Evolutionary conservation across 23 tunicate species (phyloP).

Genomic region (Trididemnum nubilum): DNA sequence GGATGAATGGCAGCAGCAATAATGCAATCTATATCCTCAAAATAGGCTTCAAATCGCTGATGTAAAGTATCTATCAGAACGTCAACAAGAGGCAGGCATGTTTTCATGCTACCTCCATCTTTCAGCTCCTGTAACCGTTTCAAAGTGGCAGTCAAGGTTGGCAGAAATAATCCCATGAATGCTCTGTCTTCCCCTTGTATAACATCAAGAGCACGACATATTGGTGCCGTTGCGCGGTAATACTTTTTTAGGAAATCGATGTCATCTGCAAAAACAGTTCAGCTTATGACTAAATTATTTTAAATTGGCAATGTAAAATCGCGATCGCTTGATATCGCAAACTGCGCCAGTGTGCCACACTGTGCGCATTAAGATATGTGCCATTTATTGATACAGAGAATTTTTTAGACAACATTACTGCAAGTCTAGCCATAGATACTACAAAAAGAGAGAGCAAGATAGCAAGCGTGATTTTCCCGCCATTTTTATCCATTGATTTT

Average conservation of each 20-base stretch:
- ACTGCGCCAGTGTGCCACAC: too few relatives aligned
- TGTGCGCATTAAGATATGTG: too few relatives aligned
- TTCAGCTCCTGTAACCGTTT: neutral
- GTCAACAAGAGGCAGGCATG: neutral
- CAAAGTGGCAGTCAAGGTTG: neutral
- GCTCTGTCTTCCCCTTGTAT: conserved; percentile 11
- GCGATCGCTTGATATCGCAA: too few relatives aligned
- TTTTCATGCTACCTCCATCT: neutral
- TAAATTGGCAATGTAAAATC: too few relatives aligned
- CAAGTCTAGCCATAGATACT: too few relatives aligned
- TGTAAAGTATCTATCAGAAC: neutral
- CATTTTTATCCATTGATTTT: too few relatives aligned
- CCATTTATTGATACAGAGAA: too few relatives aligned
- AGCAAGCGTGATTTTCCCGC: too few relatives aligned
- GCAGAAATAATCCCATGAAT: neutral
- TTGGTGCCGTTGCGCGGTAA: neutral
- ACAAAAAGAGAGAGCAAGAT: too few relatives aligned
- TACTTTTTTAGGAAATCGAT: too few relatives aligned
- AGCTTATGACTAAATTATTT: too few relatives aligned
- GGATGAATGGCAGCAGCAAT: neutral
- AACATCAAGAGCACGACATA: conserved; percentile 2
- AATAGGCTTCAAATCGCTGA: neutral
- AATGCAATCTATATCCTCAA: neutral
- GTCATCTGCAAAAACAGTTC: neutral
- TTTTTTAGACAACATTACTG: too few relatives aligned